These are phyloP conservation scores for Thecophora atra DNA, from an alignment of 2,888 invertebrate genomes.

Conservation along the genomic window DNA sequence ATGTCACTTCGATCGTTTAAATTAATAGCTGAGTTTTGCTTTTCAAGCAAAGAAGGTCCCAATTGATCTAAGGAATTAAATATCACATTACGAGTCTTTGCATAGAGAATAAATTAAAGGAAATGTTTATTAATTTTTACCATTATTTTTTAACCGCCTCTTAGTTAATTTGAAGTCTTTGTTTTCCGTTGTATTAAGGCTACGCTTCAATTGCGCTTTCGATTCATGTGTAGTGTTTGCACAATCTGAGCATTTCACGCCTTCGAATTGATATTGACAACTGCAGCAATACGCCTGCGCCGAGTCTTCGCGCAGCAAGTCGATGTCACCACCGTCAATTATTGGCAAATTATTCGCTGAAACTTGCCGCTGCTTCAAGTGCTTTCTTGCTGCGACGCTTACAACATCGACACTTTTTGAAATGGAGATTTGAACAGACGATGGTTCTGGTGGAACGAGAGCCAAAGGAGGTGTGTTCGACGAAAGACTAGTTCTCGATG, in stretches of 20 bases:
- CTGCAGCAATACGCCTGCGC: not conserved
- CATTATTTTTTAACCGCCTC: conserved; percentile 51
- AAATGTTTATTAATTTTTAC: conserved; percentile 40
- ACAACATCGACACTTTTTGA: conserved; percentile 66
- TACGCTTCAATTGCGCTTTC: conserved; percentile 41
- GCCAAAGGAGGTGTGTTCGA: conserved; percentile 63
- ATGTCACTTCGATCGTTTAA: conserved; percentile 58
- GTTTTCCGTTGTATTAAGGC: conserved; percentile 27
- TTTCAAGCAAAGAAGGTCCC: conserved; percentile 57
- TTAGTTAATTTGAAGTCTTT: conserved; percentile 48
- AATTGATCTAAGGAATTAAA: conserved; percentile 59
- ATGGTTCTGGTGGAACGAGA: conserved; percentile 63
- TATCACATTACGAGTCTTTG: conserved; percentile 60
- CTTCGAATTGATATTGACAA: conserved; percentile 16
- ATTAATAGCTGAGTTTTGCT: conserved; percentile 59
- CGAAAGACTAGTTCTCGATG: conserved; percentile 39
- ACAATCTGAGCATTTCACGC: conserved; percentile 19
- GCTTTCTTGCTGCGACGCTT: conserved; percentile 58
- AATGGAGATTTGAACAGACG: conserved; percentile 64
- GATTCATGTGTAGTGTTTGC: not conserved
- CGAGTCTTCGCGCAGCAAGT: not conserved
- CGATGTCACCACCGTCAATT: conserved; percentile 5
- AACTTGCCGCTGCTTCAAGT: conserved; percentile 35
- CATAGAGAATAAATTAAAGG: not conserved
- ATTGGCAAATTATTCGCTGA: not conserved